Evolutionary conservation across 2,888 invertebrate species (phyloP), one percentile per base, ranked within the genome.

Genomic region (Ferdinandea cuprea): DNA sequence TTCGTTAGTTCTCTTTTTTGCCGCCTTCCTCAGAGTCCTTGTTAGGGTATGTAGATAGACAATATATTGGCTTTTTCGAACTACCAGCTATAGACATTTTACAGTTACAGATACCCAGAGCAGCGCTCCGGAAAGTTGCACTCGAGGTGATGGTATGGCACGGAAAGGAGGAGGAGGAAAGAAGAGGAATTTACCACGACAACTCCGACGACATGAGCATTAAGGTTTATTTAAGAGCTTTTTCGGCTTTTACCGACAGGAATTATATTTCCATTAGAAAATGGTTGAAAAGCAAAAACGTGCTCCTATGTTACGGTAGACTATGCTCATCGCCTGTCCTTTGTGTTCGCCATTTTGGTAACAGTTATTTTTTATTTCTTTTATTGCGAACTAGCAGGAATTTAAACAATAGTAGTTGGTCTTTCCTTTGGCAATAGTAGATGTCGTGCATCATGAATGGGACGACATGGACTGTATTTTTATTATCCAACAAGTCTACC

Each of bases 171-270:
- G 21, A 69, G 19, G 32, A 13, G 15, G 46, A 7, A 50, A n/a
- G 9, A 66, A 37, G 17, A 32, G 25, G 25, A 25, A 25, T 25
- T 8, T 21, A 58, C 63, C 63, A 72, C 66, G 63, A 80, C 69
- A 74, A 74, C 63, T 44, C 50, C 74, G 73, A 74, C 63, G 74
- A 80, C 74, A 80, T 42, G 56, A 69, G 74, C 63, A 80, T 74
- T 80, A 74, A 48, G 74, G 79, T 54, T 80, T 80, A 74, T 80
- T 80, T 80, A 80, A 68, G 74, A 80, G 74, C 58, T 74, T 74
- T 80, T 69, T 58, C 35, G 56, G 42, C 48, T 56, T 44, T 50
- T 32, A 19, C 74, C 59, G 66, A 66, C 59, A 72, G 40, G 66
- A 79, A 72, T 79, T 66, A 79, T 72, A 79, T 66, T 72, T 72